phyloP scores from a whole-genome alignment of 2,888 invertebrate species.

The Nomada flava region DNA sequence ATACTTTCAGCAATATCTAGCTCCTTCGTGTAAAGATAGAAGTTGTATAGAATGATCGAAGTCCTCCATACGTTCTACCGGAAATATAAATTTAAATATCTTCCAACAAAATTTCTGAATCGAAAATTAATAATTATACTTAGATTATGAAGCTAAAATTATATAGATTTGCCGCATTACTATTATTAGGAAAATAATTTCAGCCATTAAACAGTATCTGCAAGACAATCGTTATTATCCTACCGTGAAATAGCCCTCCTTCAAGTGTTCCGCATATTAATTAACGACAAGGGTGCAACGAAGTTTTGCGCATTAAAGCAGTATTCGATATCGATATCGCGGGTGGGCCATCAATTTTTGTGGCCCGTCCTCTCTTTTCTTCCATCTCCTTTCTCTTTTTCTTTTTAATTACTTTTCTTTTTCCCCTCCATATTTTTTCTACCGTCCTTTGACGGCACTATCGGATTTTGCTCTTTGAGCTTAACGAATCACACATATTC shows the following conservation, averaged over 20 bases:
- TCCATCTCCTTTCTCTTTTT: not conserved
- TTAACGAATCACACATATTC: constrained; percentile 56
- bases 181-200: too few relatives aligned
- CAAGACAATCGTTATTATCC: too few relatives aligned
- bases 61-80: too few relatives aligned
- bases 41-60: too few relatives aligned
- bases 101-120: too few relatives aligned
- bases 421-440: constrained; percentile 28
- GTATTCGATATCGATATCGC: not conserved
- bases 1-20: too few relatives aligned
- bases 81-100: too few relatives aligned
- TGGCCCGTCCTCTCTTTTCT: not conserved
- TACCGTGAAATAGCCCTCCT: not conserved
- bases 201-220: too few relatives aligned
- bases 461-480: constrained; percentile 68
- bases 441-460: constrained; percentile 57
- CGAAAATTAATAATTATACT: too few relatives aligned
- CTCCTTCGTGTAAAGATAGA: too few relatives aligned
- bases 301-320: not conserved
- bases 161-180: too few relatives aligned
- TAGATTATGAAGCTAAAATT: too few relatives aligned
- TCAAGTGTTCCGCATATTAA: not conserved
- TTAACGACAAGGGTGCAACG: constrained; percentile 14
- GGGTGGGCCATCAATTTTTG: not conserved
- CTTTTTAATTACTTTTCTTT: constrained; percentile 54